Base-by-base conservation (phyloP, 2,113 vertebrate genomes). In the Myrmophylax atrothorax region DNA sequence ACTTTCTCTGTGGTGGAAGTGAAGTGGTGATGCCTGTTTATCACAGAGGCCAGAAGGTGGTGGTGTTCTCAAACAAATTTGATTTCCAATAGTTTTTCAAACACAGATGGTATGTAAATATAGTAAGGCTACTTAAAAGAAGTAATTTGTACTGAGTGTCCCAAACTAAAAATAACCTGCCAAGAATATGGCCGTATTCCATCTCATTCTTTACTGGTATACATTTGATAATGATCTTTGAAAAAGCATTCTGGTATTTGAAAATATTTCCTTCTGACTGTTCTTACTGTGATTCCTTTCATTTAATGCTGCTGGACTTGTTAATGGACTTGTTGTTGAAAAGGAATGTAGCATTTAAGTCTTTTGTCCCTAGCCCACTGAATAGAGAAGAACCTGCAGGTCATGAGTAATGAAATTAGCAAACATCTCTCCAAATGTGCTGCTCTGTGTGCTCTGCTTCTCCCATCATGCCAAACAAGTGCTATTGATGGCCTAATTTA, bases 41-140 rank as follows among this genome's bases (percentile, higher is more conserved):
- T 81, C 49, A 58, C 10, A 52, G 0, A 53, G 5, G 23, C 94
- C 96, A 94, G 64, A 60, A 79, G 96, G 80, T 95, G 96, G 94
- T 49, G 49, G 19, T 95, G 79, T 89, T 94, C 25, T 60, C 92
- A 60, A 93, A 79, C 18, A 87, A 66, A 88, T 78, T 9, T 14
- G 8, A 28, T 78, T 87, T 88, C 38, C 31, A 7, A 1, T 33
- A 58, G 55, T 49, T 92, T 70, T 67, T 55, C 56, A 47, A 67
- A 83, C 46, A 69, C 85, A 94, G 83, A 92, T 90, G 60, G 67
- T 86, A 69, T 84, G 72, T 75, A 94, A 84, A 67, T 90, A 77
- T 14, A 90, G 56, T 44, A 47, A 53, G 33, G 72, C 47, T 76
- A 60, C 56, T 80, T 90, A 26, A 59, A 89, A 88, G 58, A 66